Base-by-base conservation (phyloP, 2,797 vertebrate genomes). In the Euthynnus affinis region DNA sequence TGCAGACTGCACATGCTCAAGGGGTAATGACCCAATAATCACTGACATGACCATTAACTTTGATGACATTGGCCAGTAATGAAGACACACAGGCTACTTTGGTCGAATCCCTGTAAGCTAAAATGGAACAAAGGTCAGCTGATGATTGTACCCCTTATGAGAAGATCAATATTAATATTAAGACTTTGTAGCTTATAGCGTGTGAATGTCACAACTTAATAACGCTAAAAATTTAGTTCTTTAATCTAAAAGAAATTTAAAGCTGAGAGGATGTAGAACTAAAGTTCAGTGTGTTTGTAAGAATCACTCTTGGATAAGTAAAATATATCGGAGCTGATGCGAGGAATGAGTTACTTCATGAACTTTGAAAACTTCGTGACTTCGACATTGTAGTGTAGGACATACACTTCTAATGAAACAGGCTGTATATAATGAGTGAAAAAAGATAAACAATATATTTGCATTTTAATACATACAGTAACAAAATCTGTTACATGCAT, bases 121-220 rank as follows among this genome's bases (percentile, higher is more conserved):
- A 42, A 74, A 71, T 25, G 32, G 65, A 87, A 87, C 32, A 84
- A 84, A 87, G 69, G 72, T 76, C 74, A 61, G 9, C 34, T 44
- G 58, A 56, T 79, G 59, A 79, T 68, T 61, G 27, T 34, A 56
- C 8, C 3, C 48, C 25, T 20, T 27, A 65, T 53, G 68, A 85
- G 68, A 22, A 69, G 20, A 87, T 88, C 78, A 72, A 74, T 76
- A 71, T 79, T 40, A 73, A 55, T 83, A 81, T 71, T 17, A 74
- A 72, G 27, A 49, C 17, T 46, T 40, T 37, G 12, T 17, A 57
- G 32, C 37, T 25, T 63, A 37, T 14, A 80, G 46, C 20, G 56
- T 48, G 27, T 59, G 42, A 72, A 78, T 71, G 32, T 71, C 51
- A 65, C 40, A 72, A 25, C 70, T 46, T 17, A 69, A 81, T 74